phyloP scores from a whole-genome alignment of 2,888 invertebrate species.

The Agrilus biguttatus region DNA sequence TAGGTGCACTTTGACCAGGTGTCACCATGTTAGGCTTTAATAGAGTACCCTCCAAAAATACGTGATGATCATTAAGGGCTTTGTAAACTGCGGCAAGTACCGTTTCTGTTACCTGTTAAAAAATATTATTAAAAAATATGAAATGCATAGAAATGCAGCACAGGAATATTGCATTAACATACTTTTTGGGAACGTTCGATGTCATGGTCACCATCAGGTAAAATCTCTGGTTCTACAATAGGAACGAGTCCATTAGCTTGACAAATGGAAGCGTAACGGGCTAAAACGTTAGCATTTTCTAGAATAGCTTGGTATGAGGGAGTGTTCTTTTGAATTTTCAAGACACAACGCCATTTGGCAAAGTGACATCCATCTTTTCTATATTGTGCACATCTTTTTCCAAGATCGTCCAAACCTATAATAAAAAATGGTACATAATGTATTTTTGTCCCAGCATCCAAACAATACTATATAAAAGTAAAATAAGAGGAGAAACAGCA shows the following conservation, averaged over 20 bases:
- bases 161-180: no score
- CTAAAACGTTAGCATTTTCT: slow-evolving; percentile 47
- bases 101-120: slow-evolving; percentile 60
- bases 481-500: background rate
- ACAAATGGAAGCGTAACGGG: slow-evolving; percentile 47
- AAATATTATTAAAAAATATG: no score
- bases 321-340: slow-evolving; percentile 39
- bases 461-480: no score
- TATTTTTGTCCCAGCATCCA: no score
- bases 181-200: slow-evolving; percentile 37
- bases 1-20: slow-evolving; percentile 53
- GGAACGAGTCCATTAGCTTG: slow-evolving; percentile 49
- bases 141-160: no score
- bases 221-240: slow-evolving; percentile 51
- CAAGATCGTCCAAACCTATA: slow-evolving; percentile 40
- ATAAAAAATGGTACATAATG: background rate
- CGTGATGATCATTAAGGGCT: slow-evolving; percentile 87
- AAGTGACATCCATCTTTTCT: slow-evolving; percentile 47
- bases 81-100: slow-evolving; percentile 88
- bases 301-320: slow-evolving; percentile 41
- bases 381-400: slow-evolving; percentile 44
- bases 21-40: slow-evolving; percentile 94
- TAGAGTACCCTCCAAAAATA: slow-evolving; percentile 88
- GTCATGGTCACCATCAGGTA: slow-evolving; percentile 44
- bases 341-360: slow-evolving; percentile 48